A percentile compares a stretch with the other conserved stretches of the same genome.
Conservation (phyloP, 2,113 vertebrate species). For the Synchiropus splendidus region DNA sequence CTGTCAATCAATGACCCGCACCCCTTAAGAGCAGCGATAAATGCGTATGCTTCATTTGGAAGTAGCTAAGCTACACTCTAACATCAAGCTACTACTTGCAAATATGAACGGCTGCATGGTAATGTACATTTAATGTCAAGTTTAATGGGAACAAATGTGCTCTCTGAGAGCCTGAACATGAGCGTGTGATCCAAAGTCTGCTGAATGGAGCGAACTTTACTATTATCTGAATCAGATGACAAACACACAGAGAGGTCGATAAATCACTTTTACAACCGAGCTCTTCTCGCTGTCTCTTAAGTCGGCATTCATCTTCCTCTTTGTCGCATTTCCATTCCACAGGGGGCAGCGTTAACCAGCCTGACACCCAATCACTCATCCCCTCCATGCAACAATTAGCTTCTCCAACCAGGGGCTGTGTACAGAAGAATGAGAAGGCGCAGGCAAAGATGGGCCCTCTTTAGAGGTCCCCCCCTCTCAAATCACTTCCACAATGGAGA, state of each 20-base stretch:
- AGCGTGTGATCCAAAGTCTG: constrained; percentile 37
- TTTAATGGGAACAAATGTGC: no score
- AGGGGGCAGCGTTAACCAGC: constrained; percentile 19
- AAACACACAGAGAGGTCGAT: constrained; percentile 14
- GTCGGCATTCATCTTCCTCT: constrained; percentile 12
- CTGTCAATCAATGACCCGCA: no score
- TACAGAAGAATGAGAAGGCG: constrained; percentile 19
- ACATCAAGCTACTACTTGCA: no score
- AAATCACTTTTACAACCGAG: background rate
- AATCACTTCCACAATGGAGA: constrained; percentile 37
- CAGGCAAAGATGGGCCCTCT: constrained; percentile 20
- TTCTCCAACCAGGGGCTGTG: constrained; percentile 10
- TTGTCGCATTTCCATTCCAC: constrained; percentile 17
- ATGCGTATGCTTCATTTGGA: no score
- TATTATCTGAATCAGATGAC: constrained; percentile 25
- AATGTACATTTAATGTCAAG: no score
- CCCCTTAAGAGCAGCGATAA: no score
- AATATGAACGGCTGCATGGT: no score
- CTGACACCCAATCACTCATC: constrained; percentile 18
- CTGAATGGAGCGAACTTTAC: constrained; percentile 21
- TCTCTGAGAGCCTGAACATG: no score
- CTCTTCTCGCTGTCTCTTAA: background rate
- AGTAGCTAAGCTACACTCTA: no score
- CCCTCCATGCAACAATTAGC: constrained; percentile 36
- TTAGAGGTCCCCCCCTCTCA: constrained; percentile 28